Evolutionary conservation across 2,113 vertebrate genomes (phyloP).

Genomic region (Tyto alba): DNA sequence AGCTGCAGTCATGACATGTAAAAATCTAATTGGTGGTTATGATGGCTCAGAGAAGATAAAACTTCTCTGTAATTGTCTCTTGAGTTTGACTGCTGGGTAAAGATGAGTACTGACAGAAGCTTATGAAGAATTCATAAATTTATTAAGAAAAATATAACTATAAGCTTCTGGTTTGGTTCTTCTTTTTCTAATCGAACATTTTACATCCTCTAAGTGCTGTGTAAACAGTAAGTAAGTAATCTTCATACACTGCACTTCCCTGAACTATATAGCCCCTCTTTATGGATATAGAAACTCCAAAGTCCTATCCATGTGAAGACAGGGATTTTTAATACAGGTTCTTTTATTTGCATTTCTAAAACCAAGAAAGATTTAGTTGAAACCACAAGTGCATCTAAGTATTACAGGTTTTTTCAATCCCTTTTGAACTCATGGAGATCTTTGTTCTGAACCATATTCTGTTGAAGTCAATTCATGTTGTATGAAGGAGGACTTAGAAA

Average conservation of each 20-base stretch:
- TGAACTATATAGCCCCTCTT: neutral
- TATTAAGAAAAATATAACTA: neutral
- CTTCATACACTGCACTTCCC: neutral
- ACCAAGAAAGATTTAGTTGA: neutral
- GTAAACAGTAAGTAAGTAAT: neutral
- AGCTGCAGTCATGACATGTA: neutral
- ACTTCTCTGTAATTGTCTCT: neutral
- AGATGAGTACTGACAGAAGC: neutral
- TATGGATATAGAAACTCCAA: neutral
- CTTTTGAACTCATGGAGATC: neutral
- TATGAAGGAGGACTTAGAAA: neutral
- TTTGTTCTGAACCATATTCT: neutral
- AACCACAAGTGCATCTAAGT: neutral
- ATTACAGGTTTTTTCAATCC: neutral
- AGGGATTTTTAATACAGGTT: neutral
- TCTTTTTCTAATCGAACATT: neutral
- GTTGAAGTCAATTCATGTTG: neutral
- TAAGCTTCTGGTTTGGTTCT: neutral
- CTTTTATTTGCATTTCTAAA: neutral
- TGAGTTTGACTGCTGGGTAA: neutral
- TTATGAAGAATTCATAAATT: neutral
- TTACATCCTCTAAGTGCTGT: neutral
- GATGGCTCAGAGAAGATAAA: neutral
- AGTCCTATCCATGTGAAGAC: neutral
- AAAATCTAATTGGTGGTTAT: neutral